These are phyloP conservation scores for Pectinophora gossypiella DNA, from an alignment of 1,140 invertebrate species.

Conservation along the genomic window DNA sequence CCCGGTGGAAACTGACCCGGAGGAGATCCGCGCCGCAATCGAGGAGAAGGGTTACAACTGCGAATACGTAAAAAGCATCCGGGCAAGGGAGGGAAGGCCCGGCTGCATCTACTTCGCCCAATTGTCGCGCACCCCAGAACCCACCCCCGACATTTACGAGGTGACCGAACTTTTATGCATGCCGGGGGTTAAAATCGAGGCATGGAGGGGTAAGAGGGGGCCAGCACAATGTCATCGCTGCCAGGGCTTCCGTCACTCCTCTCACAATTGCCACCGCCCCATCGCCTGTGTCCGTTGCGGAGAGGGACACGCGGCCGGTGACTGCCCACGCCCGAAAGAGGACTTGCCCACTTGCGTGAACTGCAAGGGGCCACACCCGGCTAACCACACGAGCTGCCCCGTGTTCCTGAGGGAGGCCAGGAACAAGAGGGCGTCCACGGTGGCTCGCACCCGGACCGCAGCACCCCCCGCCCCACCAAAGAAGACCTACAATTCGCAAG, in stretches of 20 bases:
- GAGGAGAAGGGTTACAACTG: neutral
- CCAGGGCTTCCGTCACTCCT: conserved; percentile 16
- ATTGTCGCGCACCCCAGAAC: neutral
- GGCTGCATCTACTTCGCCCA: neutral
- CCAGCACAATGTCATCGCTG: conserved; percentile 16
- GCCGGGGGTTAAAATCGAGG: conserved; percentile 9
- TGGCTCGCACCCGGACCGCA: neutral
- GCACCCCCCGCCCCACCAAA: neutral
- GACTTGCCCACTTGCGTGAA: conserved; percentile 18
- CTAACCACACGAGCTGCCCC: conserved; percentile 15
- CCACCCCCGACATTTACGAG: conserved; percentile 1
- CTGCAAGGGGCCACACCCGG: conserved; percentile 19
- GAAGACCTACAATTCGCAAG: neutral
- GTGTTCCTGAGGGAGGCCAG: neutral
- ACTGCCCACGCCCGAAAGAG: conserved; percentile 9
- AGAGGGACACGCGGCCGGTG: conserved; percentile 1
- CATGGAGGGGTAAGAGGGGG: conserved; percentile 2
- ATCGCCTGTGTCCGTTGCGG: conserved; percentile 12
- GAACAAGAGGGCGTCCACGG: neutral
- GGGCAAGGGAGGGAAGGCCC: neutral
- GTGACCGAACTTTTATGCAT: conserved; percentile 6
- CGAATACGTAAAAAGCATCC: neutral
- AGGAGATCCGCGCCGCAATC: neutral
- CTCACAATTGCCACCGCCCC: conserved; percentile 12
- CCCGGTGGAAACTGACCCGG: neutral